These are phyloP conservation scores for Gnatocerus cornutus DNA, from an alignment of 2,888 invertebrate genomes.

Conservation along the genomic window DNA sequence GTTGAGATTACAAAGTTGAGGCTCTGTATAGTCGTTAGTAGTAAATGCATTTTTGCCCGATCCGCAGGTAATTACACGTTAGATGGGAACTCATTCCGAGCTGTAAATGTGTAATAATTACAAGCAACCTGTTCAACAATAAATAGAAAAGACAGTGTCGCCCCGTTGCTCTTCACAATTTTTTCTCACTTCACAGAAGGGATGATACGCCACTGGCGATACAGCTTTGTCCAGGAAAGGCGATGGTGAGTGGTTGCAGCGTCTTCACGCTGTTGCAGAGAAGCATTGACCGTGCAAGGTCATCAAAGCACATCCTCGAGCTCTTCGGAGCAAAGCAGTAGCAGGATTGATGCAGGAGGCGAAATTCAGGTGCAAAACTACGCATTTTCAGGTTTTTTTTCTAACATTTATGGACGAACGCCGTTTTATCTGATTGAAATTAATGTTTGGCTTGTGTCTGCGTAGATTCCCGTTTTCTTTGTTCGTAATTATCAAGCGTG, in stretches of 20 bases:
- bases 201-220: constrained; percentile 43
- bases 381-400: too few species aligned
- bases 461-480: too few species aligned
- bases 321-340: constrained; percentile 18
- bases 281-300: constrained; percentile 56
- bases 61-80: constrained; percentile 45
- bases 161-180: constrained; percentile 9
- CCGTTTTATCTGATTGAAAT: too few species aligned
- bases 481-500: too few species aligned
- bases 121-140: constrained; percentile 54
- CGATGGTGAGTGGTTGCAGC: constrained; percentile 43
- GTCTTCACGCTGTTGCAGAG: constrained; percentile 48
- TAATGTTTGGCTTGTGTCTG: too few species aligned
- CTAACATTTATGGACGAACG: too few species aligned
- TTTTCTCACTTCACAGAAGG: not conserved
- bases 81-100: constrained; percentile 49
- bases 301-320: constrained; percentile 47
- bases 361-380: too few species aligned
- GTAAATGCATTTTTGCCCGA: constrained; percentile 35
- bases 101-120: constrained; percentile 55
- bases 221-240: constrained; percentile 42
- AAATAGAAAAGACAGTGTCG: constrained; percentile 50
- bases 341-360: too few species aligned
- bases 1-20: constrained; percentile 36
- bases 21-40: constrained; percentile 36